Base-by-base conservation (phyloP, 1,140 invertebrate species). In the Marisa cornuarietis region DNA sequence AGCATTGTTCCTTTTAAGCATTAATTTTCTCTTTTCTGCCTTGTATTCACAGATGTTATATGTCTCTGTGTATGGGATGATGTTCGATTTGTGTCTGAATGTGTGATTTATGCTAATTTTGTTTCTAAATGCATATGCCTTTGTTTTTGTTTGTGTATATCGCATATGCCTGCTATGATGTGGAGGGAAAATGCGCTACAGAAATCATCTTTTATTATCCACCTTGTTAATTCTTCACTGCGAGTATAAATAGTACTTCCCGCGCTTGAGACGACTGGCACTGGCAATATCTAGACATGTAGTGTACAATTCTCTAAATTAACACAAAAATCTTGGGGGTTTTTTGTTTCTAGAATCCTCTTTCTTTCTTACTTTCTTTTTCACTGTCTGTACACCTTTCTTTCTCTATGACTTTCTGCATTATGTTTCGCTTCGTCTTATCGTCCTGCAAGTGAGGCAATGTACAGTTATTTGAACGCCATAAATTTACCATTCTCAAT, bases 11-110 rank as follows among this genome's bases (percentile, higher is more conserved):
- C 24, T 13, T 31, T 1, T 71, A 9, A 18, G 10, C 22, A 13
- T 71, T 8, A 49, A 14, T 42, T 13, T 18, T 71, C 20, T 71
- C 52, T 11, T 11, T 13, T 4, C 16, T 26, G 24, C 69, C 7
- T 14, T 16, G 14, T 69, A 1, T 69, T n/a, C 7, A 31, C 42
- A 31, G 0, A n/a, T n/a, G 26, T 71, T 16, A 18, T n/a, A 51
- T 31, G 26, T 71, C 31, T 71, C 31, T 49, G 26, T 51, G 26
- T 71, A 51, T 71, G 24, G 31, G 69, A 22, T 31, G 42, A 51
- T 71, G 69, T 71, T n/a, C n/a, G n/a, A n/a, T n/a, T 31, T 71
- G 69, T 71, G 69, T 71, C 31, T 71, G 69, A 49, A 51, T 71
- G 69, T 49, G 69, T 71, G 69, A 10, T 31, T 71, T 31, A 49